A percentile compares a stretch with the other conserved stretches of the same genome.
Conservation (phyloP, 2,797 vertebrate genomes). For the Schizopygopsis pylzovi region DNA sequence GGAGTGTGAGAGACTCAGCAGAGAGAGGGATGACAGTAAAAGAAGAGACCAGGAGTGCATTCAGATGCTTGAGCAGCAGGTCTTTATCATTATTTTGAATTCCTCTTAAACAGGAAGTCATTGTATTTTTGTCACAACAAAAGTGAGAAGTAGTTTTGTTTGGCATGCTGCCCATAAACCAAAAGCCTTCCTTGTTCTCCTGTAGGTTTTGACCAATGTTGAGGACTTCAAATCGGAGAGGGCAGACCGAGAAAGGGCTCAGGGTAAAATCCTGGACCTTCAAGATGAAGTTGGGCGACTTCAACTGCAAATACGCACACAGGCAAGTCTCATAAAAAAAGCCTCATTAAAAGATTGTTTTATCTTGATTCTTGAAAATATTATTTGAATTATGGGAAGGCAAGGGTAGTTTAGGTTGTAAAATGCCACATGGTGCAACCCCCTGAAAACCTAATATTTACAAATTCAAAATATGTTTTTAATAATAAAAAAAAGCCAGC, state of each 20-base stretch:
- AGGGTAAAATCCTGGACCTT: slow-evolving; percentile 86
- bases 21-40: slow-evolving; percentile 73
- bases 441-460: background rate
- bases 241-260: slow-evolving; percentile 90
- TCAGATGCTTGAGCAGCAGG: slow-evolving; percentile 94
- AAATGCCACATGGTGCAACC: background rate
- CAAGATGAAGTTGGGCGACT: slow-evolving; percentile 81
- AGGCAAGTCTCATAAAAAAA: slow-evolving; percentile 74
- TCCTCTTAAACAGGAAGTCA: slow-evolving; percentile 9
- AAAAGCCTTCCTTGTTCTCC: background rate
- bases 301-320: slow-evolving; percentile 79
- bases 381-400: background rate
- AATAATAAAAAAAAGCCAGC: background rate
- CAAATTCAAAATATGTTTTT: too few relatives aligned
- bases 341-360: background rate
- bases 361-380: background rate
- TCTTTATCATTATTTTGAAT: slow-evolving; percentile 62
- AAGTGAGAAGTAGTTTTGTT: background rate
- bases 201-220: slow-evolving; percentile 87
- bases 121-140: background rate
- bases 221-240: slow-evolving; percentile 93
- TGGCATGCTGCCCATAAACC: background rate
- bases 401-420: background rate
- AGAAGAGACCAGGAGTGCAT: slow-evolving; percentile 77
- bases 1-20: slow-evolving; percentile 70